A percentile compares a stretch with the other conserved stretches of the same genome.
Conservation (phyloP, 2,797 vertebrate genomes). For the Pampus argenteus region DNA sequence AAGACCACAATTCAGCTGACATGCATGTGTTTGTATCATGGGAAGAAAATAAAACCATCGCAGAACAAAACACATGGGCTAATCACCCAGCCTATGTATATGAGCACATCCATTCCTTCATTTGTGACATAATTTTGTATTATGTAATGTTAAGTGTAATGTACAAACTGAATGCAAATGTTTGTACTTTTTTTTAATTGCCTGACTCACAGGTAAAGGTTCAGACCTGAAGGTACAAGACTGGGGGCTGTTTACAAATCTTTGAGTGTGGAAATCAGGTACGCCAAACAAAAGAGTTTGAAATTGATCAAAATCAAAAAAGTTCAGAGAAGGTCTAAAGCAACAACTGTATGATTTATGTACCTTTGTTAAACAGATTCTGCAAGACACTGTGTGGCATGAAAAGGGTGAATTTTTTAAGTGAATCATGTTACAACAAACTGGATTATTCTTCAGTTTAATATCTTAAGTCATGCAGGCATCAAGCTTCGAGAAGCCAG, state of each 20-base stretch:
- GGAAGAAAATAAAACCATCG: background rate
- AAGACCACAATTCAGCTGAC: background rate
- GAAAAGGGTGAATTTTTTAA: background rate
- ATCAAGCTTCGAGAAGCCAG: constrained; percentile 1
- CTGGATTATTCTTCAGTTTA: constrained; percentile 10
- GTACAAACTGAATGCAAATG: background rate
- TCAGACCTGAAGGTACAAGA: background rate
- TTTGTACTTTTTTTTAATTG: constrained; percentile 3
- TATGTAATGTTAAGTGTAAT: background rate
- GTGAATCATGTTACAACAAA: constrained; percentile 10
- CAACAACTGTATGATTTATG: background rate
- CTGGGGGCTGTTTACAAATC: background rate
- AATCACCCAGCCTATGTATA: background rate
- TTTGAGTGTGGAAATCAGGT: background rate
- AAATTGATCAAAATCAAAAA: background rate
- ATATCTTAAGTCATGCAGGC: background rate
- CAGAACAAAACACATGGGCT: background rate
- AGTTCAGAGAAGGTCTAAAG: background rate
- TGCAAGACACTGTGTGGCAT: background rate
- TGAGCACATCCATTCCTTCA: background rate
- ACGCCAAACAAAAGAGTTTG: constrained; percentile 1
- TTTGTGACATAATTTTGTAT: background rate
- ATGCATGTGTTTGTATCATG: background rate
- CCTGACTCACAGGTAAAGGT: background rate
- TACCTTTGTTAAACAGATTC: background rate